Evolutionary conservation across 2,888 invertebrate species (phyloP), one percentile per base, ranked within the genome.

Genomic region (Ennomos erosarius): DNA sequence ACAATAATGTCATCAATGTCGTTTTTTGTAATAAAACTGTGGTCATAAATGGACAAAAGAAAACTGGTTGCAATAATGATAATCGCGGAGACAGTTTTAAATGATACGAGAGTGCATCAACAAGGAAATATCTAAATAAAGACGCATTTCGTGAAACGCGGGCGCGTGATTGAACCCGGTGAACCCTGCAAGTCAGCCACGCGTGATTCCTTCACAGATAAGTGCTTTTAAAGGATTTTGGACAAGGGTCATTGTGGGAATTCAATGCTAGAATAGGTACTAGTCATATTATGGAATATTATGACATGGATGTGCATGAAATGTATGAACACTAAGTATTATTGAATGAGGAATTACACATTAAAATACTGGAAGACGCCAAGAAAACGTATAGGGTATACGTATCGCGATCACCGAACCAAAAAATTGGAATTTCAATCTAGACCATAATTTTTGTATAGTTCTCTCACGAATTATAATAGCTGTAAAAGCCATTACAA

Each of bases 181-280:
- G 65, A 68, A 62, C 67, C 65, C 59, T 59, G 58, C 56, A 50
- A 59, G 42, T 52, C 61, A 60, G 37, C 60, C 62, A 62, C 39
- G 65, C 64, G 61, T 61, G 63, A 62, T 46, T 58, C 59, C 55
- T 62, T 43, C 46, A 33, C 10, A 10, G 10, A 35, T 57, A 62
- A 53, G 48, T 47, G 50, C 42, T 47, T 55, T 54, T 45, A 45
- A 54, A 51, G 16, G 39, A 55, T 59, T 57, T 39, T 37, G 42
- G 40, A 16, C 12, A 49, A 45, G 38, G 42, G 35, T 51, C 46
- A 49, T 46, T 39, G 48, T 39, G 49, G 35, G 47, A 34, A 4
- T 6, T 26, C 26, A 26, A 5, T 26, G 26, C 26, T 26, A 26
- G 26, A 26, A 26, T 1, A 26, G 4, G 4, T 3, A 3, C 26